Base-by-base conservation (phyloP, 2,888 invertebrate genomes). In the Petrophora chlorosata region DNA sequence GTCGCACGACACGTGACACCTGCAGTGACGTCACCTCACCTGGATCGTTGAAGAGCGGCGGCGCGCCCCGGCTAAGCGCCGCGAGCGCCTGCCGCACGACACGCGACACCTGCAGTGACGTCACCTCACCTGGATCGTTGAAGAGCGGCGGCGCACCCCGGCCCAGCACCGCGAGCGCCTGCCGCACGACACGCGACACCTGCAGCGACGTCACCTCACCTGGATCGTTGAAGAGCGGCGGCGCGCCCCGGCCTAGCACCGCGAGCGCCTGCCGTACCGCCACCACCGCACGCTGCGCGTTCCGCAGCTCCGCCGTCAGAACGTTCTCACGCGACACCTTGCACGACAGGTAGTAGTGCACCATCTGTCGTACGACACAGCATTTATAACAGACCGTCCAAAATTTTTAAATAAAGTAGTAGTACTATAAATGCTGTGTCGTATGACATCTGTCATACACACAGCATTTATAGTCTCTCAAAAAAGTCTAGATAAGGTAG, bases 281-380 rank as follows among this genome's bases (percentile, higher is more conserved):
- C 13, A 92, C 91, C 5, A 94, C 91, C 0, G 95, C 93, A 35
- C 93, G 92, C 64, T 94, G 94, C 0, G 95, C 95, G 73, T 95
- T 95, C n/a, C 95, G 90, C 45, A 96, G 83, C 56, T 95, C 93
- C 56, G 95, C 95, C n/a, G 95, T 95, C 70, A 97, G 95, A 1
- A 95, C 96, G 54, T 94, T 94, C 76, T 90, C 89, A 28, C 94
- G 93, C 0, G 94, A 94, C 61, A 94, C 93, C 75, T 96, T 95
- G 88, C 97, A 97, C 70, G 95, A 95, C 39, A 96, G 93, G 83
- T 97, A 97, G 82, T 95, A 96, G 64, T 94, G 91, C 51, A 95
- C 91, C 61, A 93, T 92, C 85, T 93, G 73, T 0, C 16, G 56
- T 93, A 92, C 92, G 66, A 96, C 95, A 3, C 5, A 7, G 7